phyloP scores from a whole-genome alignment of 2,797 vertebrate genomes.

The Lithobates sylvaticus region DNA sequence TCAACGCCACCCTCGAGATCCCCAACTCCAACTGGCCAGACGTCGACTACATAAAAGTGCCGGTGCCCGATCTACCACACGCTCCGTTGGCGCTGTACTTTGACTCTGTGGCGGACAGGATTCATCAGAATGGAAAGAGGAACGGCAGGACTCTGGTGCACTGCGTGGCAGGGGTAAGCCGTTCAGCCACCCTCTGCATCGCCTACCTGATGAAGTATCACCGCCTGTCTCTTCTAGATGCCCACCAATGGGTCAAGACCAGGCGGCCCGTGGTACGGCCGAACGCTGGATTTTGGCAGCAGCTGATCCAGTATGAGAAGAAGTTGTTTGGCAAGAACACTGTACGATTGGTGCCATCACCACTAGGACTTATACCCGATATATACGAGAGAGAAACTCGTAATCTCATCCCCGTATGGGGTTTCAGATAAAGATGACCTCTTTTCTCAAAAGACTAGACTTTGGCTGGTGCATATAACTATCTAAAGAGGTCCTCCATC shows the following conservation, averaged over 20 bases:
- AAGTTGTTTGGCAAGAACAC: slow-evolving; percentile 89
- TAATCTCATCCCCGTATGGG: slow-evolving; percentile 84
- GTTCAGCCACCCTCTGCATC: slow-evolving; percentile 86
- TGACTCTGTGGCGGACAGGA: slow-evolving; percentile 74
- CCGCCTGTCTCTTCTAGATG: slow-evolving; percentile 85
- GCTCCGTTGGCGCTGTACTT: slow-evolving; percentile 76
- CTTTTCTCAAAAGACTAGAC: too few relatives aligned
- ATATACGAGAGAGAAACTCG: slow-evolving; percentile 86
- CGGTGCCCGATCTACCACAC: slow-evolving; percentile 71
- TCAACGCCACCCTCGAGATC: slow-evolving; percentile 65
- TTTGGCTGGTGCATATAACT: too few relatives aligned
- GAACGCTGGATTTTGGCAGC: slow-evolving; percentile 88
- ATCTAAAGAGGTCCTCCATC: too few relatives aligned
- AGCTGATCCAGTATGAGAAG: slow-evolving; percentile 87
- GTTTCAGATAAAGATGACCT: slow-evolving; percentile 63
- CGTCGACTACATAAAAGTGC: slow-evolving; percentile 67
- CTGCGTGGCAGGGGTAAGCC: slow-evolving; percentile 86
- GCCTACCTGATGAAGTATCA: slow-evolving; percentile 91
- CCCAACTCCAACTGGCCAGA: slow-evolving; percentile 70
- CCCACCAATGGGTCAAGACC: slow-evolving; percentile 87
- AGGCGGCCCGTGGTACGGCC: slow-evolving; percentile 85
- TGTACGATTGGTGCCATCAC: slow-evolving; percentile 88
- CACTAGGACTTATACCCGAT: slow-evolving; percentile 84
- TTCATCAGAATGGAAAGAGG: slow-evolving; percentile 84
- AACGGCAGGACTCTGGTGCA: slow-evolving; percentile 86